Percentiles rank a stretch among this genome's conserved stretches.
Conservation (phyloP, 2,888 invertebrate species). For the Lasioglossum vierecki region DNA sequence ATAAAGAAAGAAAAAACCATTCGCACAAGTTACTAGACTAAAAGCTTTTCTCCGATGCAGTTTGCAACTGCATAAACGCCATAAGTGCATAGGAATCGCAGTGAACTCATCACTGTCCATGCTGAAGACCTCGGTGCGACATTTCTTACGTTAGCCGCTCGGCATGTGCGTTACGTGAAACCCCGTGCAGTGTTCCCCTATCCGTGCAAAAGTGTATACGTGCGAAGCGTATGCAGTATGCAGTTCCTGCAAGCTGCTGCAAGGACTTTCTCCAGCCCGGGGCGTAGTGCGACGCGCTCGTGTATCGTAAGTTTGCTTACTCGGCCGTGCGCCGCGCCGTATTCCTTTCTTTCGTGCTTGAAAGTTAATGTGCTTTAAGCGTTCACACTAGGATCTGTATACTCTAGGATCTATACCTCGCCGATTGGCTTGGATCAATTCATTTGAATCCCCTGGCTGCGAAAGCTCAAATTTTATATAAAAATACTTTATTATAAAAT, state of each 20-base stretch:
- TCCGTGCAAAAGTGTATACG: conserved; percentile 56
- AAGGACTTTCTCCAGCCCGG: conserved; percentile 68
- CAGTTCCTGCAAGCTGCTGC: conserved; percentile 51
- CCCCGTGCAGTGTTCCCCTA: conserved; percentile 64
- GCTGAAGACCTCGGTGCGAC: background rate
- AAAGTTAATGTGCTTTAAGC: conserved; percentile 52
- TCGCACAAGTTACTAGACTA: background rate
- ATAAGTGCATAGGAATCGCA: background rate
- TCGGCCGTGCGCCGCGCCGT: conserved; percentile 13
- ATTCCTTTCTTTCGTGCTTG: conserved; percentile 30
- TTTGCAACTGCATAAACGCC: background rate
- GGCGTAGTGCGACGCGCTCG: conserved; percentile 46
- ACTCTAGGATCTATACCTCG: no score
- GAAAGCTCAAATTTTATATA: no score
- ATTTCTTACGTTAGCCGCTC: conserved; percentile 15
- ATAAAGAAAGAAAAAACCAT: no score
- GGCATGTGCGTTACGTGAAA: conserved; percentile 71
- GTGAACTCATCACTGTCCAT: background rate
- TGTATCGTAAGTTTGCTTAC: conserved; percentile 55
- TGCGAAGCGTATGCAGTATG: conserved; percentile 45
- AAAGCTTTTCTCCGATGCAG: background rate
- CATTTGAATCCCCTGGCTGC: no score
- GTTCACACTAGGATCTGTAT: conserved; percentile 18
- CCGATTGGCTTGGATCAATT: no score
- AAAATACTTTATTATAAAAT: no score